Evolutionary conservation across 2,888 invertebrate genomes (phyloP).

Genomic region (Patella caerulea): DNA sequence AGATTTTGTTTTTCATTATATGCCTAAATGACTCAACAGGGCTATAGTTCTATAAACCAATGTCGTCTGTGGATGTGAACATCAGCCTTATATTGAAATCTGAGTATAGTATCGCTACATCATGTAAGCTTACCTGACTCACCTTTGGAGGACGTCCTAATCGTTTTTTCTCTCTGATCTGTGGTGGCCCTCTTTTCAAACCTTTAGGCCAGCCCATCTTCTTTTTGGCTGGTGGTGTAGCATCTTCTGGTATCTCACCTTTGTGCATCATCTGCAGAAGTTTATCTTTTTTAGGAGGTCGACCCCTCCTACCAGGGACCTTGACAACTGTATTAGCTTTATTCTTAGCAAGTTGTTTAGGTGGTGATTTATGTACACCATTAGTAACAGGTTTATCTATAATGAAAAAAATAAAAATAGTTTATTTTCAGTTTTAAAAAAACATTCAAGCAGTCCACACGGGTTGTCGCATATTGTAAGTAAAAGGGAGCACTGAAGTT

Average conservation of each 20-base stretch:
- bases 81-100: no score
- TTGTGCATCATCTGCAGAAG: background rate
- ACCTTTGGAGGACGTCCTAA: slow-evolving; percentile 36
- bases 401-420: background rate
- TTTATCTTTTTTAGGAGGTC: slow-evolving; percentile 31
- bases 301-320: slow-evolving; percentile 25
- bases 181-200: slow-evolving; percentile 33
- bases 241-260: slow-evolving; percentile 3
- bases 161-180: slow-evolving; percentile 21
- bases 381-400: background rate
- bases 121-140: no score
- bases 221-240: slow-evolving; percentile 3
- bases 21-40: no score
- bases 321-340: background rate
- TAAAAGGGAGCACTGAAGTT: no score
- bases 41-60: no score
- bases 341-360: no score
- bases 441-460: no score
- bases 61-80: no score
- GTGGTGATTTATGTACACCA: background rate
- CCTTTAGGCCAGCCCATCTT: slow-evolving; percentile 22
- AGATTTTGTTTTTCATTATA: no score
- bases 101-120: no score
- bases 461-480: no score
- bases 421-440: no score